Evolutionary conservation across 2,797 vertebrate species (phyloP).

Genomic region (Bryconaethiops microstoma): DNA sequence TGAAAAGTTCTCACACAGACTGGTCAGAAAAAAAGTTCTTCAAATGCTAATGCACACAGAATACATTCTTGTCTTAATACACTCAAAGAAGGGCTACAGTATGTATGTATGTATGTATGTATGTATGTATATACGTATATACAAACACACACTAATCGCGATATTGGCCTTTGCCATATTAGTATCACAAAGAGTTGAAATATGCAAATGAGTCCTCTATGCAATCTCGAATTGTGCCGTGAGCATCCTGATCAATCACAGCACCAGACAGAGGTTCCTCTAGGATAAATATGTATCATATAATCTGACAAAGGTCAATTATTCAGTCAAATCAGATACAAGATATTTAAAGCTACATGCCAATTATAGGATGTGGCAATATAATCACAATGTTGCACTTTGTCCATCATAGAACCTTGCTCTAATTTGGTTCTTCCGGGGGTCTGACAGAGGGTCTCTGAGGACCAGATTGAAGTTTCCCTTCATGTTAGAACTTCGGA

Average conservation of each 20-base stretch:
- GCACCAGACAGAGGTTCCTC: not conserved
- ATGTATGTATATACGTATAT: not conserved
- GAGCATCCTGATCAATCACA: not conserved
- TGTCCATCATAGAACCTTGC: not conserved
- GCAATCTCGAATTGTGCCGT: not conserved
- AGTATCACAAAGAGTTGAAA: not conserved
- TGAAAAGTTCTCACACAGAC: not conserved
- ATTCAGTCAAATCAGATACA: not conserved
- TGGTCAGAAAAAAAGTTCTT: not conserved
- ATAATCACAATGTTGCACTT: not conserved
- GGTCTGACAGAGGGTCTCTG: not conserved
- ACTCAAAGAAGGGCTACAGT: not conserved
- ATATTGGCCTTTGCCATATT: not conserved
- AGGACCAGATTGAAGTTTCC: not conserved
- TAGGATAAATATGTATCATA: not conserved
- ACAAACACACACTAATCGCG: not conserved
- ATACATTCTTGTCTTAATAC: not conserved
- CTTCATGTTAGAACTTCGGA: not conserved
- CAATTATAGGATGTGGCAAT: not conserved
- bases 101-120: too few species aligned
- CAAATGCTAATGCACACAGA: not conserved
- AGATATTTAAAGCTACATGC: not conserved
- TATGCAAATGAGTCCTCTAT: not conserved
- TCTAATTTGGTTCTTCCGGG: not conserved
- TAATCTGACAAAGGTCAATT: not conserved